Base-by-base conservation (phyloP, 2,113 vertebrate genomes). In the Caloenas nicobarica region DNA sequence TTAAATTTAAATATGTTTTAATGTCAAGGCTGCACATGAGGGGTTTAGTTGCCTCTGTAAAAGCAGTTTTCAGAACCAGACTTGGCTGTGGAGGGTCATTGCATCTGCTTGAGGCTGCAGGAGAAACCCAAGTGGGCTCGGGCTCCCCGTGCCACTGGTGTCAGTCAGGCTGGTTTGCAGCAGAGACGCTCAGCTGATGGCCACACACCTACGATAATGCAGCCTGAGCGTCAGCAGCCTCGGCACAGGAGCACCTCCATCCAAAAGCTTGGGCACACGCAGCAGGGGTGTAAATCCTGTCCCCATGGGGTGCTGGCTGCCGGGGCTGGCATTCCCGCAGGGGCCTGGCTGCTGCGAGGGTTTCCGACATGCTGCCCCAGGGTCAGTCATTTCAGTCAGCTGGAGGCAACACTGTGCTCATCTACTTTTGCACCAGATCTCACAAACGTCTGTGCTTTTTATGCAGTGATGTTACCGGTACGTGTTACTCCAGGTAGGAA, bases 1-100 rank as follows among this genome's bases (percentile, higher is more conserved):
- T 97, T 93, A 96, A 86, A 96, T 94, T 80, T 94, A 96, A 97
- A 94, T 97, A 88, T 53, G n/a, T 85, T 96, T 97, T 91, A 89
- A 95, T 77, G 46, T 91, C 96, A 95, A 86, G 64, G 81, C 83
- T 85, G 86, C 79, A 76, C 51, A 58, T 17, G 40, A 69, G 77
- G 72, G 15, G 29, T 86, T 96, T 96, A 90, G 96, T 85, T 90
- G 88, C 85, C 34, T 80, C 79, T 24, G 6, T 78, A 53, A 91
- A 69, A 79, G n/a, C 33, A 33, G 16, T 70, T 93, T 95, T 71
- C 86, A 62, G 79, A 92, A 50, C 23, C 28, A 38, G 78, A 6
- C 46, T 40, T 81, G 91, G 82, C 91, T 44, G 28, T 9, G 54
- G 81, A 76, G 44, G 76, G 89, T 85, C 54, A 25, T 22, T 51